Evolutionary conservation across 2,797 vertebrate species (phyloP).

Genomic region (Pseudotriccus pelzelni): DNA sequence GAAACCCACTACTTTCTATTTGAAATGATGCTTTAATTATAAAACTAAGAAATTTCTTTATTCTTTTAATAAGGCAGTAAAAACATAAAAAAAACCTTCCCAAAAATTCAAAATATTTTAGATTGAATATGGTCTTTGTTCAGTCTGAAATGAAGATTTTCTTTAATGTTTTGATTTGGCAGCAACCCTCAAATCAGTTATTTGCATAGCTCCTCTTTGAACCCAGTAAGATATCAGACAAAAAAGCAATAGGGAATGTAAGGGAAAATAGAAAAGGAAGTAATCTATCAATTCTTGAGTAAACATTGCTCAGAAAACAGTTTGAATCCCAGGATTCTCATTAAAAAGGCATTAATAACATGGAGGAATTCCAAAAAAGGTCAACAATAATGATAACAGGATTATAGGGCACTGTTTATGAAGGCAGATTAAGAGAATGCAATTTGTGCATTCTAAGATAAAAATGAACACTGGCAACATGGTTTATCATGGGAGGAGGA

Average conservation of each 20-base stretch:
- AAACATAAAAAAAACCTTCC: neutral
- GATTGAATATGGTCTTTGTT: neutral
- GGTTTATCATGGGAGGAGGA: neutral
- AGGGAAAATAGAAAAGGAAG: conserved; percentile 37
- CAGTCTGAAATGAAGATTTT: neutral
- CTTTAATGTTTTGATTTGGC: conserved; percentile 6
- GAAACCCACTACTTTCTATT: neutral
- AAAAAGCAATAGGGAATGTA: neutral
- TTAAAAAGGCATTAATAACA: conserved; percentile 57
- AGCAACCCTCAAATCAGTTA: neutral
- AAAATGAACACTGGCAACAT: neutral
- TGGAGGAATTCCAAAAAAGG: conserved; percentile 46
- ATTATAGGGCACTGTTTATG: conserved; percentile 33
- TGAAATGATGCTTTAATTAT: neutral
- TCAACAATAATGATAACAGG: conserved; percentile 37
- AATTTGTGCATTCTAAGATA: conserved; percentile 46
- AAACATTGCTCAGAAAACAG: conserved; percentile 35
- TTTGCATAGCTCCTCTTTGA: conserved; percentile 13
- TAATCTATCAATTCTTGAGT: conserved; percentile 13
- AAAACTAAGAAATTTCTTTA: neutral
- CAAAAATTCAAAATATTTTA: neutral
- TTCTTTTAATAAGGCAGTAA: neutral
- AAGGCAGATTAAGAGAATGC: conserved; percentile 34
- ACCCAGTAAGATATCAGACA: neutral
- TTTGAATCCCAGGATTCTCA: conserved; percentile 37